These are phyloP conservation scores for Scaptomyza reducta DNA, from an alignment of 2,888 invertebrate species.

Conservation along the genomic window DNA sequence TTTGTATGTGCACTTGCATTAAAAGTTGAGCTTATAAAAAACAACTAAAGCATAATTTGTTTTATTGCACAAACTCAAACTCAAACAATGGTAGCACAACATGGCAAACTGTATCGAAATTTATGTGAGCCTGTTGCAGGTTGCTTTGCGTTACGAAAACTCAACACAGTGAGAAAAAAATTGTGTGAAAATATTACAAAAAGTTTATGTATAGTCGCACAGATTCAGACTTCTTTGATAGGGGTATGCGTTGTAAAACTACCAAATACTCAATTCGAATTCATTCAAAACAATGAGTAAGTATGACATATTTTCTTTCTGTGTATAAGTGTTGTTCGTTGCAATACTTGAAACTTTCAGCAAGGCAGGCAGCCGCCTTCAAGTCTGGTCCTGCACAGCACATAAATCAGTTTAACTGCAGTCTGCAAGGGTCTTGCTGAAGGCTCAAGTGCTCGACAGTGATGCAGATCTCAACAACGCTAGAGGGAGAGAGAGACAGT, in stretches of 20 bases:
- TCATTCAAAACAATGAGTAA: background rate
- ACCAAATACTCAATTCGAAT: background rate
- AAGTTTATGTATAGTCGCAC: too few relatives aligned
- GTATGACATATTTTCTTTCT: background rate
- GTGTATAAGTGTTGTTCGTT: conserved; percentile 6
- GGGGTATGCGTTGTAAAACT: too few relatives aligned
- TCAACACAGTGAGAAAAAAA: background rate
- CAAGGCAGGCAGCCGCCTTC: conserved; percentile 58
- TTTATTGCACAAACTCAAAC: conserved; percentile 21
- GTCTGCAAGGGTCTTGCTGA: conserved; percentile 70
- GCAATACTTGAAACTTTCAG: conserved; percentile 74
- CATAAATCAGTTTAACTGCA: conserved; percentile 73
- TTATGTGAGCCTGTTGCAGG: conserved; percentile 29
- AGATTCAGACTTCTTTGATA: too few relatives aligned
- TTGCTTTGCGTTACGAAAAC: conserved; percentile 14
- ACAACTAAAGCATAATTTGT: conserved; percentile 21
- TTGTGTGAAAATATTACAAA: background rate
- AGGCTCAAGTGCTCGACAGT: conserved; percentile 49
- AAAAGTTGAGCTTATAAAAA: conserved; percentile 27
- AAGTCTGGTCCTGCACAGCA: conserved; percentile 60
- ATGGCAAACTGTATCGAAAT: conserved; percentile 17
- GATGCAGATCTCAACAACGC: background rate
- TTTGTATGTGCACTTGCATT: conserved; percentile 27
- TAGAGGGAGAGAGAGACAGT: background rate
- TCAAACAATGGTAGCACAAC: conserved; percentile 19